These are phyloP conservation scores for Crotalus viridis DNA, from an alignment of 2,113 vertebrate species.

Conservation along the genomic window DNA sequence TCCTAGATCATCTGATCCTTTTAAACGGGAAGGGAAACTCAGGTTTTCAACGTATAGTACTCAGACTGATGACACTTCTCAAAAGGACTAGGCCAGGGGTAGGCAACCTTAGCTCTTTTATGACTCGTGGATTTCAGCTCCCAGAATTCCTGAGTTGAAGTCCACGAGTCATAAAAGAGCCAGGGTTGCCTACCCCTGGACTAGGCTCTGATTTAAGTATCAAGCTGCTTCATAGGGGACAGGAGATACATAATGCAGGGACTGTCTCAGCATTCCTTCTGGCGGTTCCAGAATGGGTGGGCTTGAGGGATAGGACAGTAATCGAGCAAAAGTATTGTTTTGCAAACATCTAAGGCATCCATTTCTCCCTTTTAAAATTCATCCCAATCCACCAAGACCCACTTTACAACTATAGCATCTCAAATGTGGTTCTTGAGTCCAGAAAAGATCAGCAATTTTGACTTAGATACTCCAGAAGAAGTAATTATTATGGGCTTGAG, in stretches of 20 bases:
- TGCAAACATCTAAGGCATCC: background rate
- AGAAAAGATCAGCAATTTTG: background rate
- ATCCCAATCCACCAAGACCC: background rate
- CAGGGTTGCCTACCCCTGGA: too few species aligned
- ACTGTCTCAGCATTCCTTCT: background rate
- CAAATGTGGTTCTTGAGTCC: background rate
- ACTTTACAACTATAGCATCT: background rate
- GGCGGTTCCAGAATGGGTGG: background rate
- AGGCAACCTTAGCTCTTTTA: too few species aligned
- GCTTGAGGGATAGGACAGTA: background rate
- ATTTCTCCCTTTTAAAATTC: background rate
- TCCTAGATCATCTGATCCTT: background rate
- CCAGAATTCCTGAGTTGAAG: too few species aligned
- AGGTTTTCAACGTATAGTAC: background rate
- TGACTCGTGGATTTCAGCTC: too few species aligned
- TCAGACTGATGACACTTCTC: background rate
- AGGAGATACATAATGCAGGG: background rate
- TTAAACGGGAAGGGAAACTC: background rate
- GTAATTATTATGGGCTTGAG: background rate
- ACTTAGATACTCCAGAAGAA: background rate
- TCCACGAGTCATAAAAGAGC: too few species aligned
- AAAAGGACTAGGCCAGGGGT: background rate
- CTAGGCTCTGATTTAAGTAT: background rate
- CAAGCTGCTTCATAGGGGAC: background rate
- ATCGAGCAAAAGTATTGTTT: background rate